A percentile compares a stretch with the other conserved stretches of the same genome.
phyloP scores from a whole-genome alignment of 2,888 invertebrate genomes.

The Zaprionus bogoriensis region DNA sequence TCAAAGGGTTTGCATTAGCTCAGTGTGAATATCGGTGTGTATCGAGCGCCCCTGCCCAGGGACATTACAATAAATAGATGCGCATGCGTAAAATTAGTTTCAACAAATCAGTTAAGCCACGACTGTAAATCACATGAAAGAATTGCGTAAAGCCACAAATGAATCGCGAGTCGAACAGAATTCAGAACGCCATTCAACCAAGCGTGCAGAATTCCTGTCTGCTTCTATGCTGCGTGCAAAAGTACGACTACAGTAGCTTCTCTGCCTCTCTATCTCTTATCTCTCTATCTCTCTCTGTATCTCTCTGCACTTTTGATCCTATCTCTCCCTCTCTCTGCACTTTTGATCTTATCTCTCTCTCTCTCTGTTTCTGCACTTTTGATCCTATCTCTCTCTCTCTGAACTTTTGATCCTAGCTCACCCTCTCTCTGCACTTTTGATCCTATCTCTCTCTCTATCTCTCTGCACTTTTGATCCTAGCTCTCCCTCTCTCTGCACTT shows the following conservation, averaged over 20 bases:
- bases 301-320: neutral
- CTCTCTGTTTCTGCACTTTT: neutral
- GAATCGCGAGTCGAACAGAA: neutral
- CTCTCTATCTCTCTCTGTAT: conserved; percentile 8
- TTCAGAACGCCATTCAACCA: neutral
- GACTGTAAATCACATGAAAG: conserved; percentile 67
- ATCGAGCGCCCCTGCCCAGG: conserved; percentile 35
- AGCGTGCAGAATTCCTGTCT: no score
- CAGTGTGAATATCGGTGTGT: conserved; percentile 28
- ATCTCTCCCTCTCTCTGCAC: neutral
- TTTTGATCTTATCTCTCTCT: neutral
- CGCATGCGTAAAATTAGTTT: conserved; percentile 32
- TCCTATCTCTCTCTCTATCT: no score
- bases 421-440: no score
- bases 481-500: no score
- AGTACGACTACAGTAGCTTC: conserved; percentile 44
- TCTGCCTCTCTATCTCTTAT: no score
- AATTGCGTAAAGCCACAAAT: conserved; percentile 30
- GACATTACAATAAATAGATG: conserved; percentile 34
- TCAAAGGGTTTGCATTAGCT: conserved; percentile 32
- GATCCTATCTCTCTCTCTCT: conserved; percentile 3
- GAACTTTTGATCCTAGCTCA: no score
- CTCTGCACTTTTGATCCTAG: no score
- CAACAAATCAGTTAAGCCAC: conserved; percentile 64
- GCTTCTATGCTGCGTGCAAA: conserved; percentile 35